Evolutionary conservation across 2,113 vertebrate genomes (phyloP), one percentile per base, ranked within the genome.

Genomic region (Chamaea fasciata): DNA sequence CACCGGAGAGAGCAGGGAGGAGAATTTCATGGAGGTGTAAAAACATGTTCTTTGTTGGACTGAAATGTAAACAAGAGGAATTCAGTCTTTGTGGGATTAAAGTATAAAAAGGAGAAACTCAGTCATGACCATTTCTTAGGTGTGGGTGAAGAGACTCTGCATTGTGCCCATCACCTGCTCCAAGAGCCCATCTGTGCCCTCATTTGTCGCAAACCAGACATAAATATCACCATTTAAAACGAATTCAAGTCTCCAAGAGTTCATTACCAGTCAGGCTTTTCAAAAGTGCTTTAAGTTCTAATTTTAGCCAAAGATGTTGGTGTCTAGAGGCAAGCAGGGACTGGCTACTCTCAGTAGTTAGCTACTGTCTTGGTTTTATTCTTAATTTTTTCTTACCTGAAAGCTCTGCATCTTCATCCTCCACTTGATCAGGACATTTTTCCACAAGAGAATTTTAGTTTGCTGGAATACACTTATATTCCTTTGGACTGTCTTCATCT

Each of bases 371-470:
- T 42, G 23, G 44, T 41, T 42, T 39, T n/a, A 28, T 42, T 62
- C 69, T 69, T 5, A 13, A 13, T n/a, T 55, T 62, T 53, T 76
- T 50, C 95, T 64, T 93, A 98, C 98, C 97, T 96, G 60, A 31
- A 93, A 91, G 37, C 89, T 97, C 49, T 98, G 88, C 88, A 78
- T 96, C 90, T 95, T 98, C 97, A 90, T 94, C 81, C 97, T 98
- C 97, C 97, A 91, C 95, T 97, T 98, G 57, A 71, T 71, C 53
- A 97, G 94, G 22, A 97, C 17, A 56, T 97, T 98, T 78, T 98
- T 98, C 86, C 78, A 94, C 69, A 98, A 37, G 80, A 98, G 97
- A 27, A 95, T 96, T 91, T 87, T 96, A 5, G 86, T 97, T 92
- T 98, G 97, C 65, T 97, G 97, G 55, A 84, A 79, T 2, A 97